Evolutionary conservation across 1,140 invertebrate species (phyloP), one percentile per base, ranked within the genome.

Genomic region (Laodelphax striatellus): DNA sequence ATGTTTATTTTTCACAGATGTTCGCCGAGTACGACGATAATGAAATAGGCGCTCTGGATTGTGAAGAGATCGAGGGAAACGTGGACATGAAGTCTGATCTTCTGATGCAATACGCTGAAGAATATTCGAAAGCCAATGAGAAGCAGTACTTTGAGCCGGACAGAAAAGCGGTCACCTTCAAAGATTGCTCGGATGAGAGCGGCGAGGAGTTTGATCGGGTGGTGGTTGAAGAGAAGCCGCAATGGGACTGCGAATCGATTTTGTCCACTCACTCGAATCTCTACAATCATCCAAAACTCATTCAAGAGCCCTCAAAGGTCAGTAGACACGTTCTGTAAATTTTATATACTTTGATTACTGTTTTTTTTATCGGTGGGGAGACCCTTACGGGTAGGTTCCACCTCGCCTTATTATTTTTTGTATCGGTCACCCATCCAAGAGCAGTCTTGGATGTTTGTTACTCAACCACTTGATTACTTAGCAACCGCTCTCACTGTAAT

Each of bases 201-300:
- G 75, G 74, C 52, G 79, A 80, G 55, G 77, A 86, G 58, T 65
- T 84, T 16, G 76, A 81, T 31, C 75, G 78, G 13, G 66, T 85
- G 57, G 77, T 81, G 63, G 77, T 86, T 8, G 74, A 80, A 43
- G 75, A 81, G 16, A 77, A 82, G 65, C 83, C 87, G 71, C 85
- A 85, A 72, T 97, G 90, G 90, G 94, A 98, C 75, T 97, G 94
- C 73, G 87, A 97, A 76, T 91, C 88, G 60, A 90, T 97, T 69
- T 72, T 95, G 8, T 89, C 86, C 19, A 92, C 89, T 2, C 92
- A 94, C 71, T 94, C 90, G 9, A 94, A 87, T 69, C 77, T 90
- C 50, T 93, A 93, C 68, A 94, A 96, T 74, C 89, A 90, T 76
- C 93, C 93, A 0, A 91, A 89, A 74, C 54, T 94, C 5, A 96